These are phyloP conservation scores for Crotalus helleri DNA, from an alignment of 2,113 vertebrate genomes.

Conservation along the genomic window DNA sequence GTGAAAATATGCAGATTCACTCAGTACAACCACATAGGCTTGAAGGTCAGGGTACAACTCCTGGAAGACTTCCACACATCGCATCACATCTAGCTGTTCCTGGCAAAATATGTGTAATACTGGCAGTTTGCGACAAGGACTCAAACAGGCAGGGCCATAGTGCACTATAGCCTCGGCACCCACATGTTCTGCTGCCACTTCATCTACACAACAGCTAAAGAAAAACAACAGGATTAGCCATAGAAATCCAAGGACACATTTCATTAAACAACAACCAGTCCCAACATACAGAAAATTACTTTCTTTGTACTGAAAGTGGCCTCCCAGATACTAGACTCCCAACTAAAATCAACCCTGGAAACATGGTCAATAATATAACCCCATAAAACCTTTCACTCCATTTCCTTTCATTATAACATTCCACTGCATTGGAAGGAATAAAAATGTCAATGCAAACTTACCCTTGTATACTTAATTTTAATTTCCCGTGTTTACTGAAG, in stretches of 20 bases:
- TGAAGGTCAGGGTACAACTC: slow-evolving; percentile 73
- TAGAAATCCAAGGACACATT: not conserved
- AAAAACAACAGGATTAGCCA: not conserved
- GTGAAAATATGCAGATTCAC: slow-evolving; percentile 78
- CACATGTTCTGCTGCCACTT: slow-evolving; percentile 87
- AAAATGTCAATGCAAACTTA: not conserved
- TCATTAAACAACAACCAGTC: not conserved
- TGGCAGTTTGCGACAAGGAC: slow-evolving; percentile 79
- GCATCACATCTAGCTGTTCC: slow-evolving; percentile 68
- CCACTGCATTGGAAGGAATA: not conserved
- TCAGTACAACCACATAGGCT: slow-evolving; percentile 76
- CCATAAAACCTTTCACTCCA: not conserved
- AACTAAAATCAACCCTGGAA: not conserved
- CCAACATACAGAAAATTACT: not conserved
- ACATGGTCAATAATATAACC: not conserved
- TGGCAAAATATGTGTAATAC: slow-evolving; percentile 83
- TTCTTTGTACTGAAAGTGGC: not conserved
- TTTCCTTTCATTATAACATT: not conserved
- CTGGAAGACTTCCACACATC: slow-evolving; percentile 75
- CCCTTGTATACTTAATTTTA: not conserved
- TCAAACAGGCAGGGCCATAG: slow-evolving; percentile 85
- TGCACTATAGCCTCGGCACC: slow-evolving; percentile 84
- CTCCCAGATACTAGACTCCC: not conserved
- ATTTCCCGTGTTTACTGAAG: not conserved
- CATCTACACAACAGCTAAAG: slow-evolving; percentile 92